Conservation (phyloP, 2,888 invertebrate genomes). For the Candidula unifasciata region DNA sequence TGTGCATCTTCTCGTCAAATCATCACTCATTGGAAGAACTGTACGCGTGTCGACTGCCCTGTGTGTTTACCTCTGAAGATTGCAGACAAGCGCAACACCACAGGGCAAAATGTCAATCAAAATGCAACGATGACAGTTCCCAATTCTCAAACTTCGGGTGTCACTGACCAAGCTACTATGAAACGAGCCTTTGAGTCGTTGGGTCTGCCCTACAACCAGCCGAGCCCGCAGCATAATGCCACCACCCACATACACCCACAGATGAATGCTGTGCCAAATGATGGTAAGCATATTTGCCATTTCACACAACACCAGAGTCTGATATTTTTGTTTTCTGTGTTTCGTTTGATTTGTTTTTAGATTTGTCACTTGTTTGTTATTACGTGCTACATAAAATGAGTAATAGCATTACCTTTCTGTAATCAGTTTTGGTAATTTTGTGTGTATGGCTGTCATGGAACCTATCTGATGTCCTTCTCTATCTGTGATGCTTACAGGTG, state of each 20-base stretch:
- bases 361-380: no score
- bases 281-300: conserved; percentile 39
- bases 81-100: conserved; percentile 80
- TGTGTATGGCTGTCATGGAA: no score
- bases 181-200: conserved; percentile 87
- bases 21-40: conserved; percentile 99
- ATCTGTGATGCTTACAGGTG: no score
- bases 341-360: background rate
- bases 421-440: no score
- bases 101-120: conserved; percentile 45
- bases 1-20: conserved; percentile 99
- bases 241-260: conserved; percentile 45
- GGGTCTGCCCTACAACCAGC: conserved; percentile 80
- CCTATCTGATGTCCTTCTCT: no score
- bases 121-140: conserved; percentile 52
- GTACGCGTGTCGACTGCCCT: conserved; percentile 95
- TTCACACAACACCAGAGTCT: background rate
- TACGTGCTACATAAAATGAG: no score
- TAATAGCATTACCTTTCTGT: no score
- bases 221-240: conserved; percentile 34
- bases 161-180: conserved; percentile 59
- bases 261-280: conserved; percentile 48
- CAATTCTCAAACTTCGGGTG: conserved; percentile 48
- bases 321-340: background rate
- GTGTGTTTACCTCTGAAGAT: conserved; percentile 98